These are phyloP conservation scores for Equus przewalskii DNA, from an alignment of 2,113 vertebrate species.

Conservation along the genomic window DNA sequence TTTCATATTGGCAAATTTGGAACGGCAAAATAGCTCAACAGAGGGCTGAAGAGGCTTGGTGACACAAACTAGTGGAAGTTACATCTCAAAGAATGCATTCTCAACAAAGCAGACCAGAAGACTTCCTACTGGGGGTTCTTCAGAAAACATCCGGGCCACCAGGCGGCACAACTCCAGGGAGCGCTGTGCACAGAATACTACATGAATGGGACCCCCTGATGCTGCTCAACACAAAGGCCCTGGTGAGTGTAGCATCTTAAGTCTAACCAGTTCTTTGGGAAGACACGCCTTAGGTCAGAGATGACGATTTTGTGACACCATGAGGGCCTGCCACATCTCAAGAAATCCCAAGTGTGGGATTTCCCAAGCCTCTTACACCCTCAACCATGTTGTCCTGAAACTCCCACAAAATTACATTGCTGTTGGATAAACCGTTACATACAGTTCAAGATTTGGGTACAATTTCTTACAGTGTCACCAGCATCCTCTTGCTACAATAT, in stretches of 20 bases:
- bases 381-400: not conserved
- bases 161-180: not conserved
- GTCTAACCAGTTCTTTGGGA: not conserved
- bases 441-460: not conserved
- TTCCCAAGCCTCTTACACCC: not conserved
- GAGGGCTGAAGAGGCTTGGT: not conserved
- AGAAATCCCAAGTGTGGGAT: not conserved
- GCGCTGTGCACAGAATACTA: not conserved
- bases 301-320: not conserved
- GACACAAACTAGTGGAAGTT: not conserved
- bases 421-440: not conserved
- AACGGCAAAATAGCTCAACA: not conserved
- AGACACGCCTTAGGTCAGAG: not conserved
- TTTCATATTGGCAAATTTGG: not conserved
- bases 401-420: not conserved
- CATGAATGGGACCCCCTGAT: not conserved
- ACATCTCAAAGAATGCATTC: not conserved
- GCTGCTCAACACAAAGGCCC: not conserved
- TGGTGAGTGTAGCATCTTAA: not conserved
- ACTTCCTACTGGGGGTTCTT: not conserved
- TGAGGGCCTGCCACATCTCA: not conserved
- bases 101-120: conserved; percentile 7
- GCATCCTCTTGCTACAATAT: not conserved
- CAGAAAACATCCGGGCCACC: not conserved
- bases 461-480: not conserved